phyloP scores from a whole-genome alignment of 2,888 invertebrate species.

The Oscheius sp. region DNA sequence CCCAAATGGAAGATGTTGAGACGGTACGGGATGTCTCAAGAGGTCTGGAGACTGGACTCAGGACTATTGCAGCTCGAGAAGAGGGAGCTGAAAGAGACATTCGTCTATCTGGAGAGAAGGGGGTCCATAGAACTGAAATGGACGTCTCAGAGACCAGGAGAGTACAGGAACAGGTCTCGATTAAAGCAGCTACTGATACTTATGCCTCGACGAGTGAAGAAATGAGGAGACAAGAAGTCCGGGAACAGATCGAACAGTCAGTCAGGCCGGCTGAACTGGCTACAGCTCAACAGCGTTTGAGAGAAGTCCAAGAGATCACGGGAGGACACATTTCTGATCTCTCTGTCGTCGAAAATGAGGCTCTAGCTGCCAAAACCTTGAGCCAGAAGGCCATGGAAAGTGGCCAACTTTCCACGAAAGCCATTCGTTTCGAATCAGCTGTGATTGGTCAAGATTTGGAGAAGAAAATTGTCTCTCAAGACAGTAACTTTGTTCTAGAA shows the following conservation, averaged over 20 bases:
- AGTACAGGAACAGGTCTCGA: neutral
- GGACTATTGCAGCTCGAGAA: neutral
- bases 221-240: neutral
- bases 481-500: neutral
- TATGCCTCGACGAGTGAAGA: neutral
- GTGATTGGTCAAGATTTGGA: neutral
- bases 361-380: neutral
- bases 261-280: neutral
- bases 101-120: neutral
- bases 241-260: neutral
- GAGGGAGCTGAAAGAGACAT: neutral
- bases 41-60: constrained; percentile 2
- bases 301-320: neutral
- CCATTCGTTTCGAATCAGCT: neutral
- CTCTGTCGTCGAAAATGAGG: constrained; percentile 10
- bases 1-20: constrained; percentile 18
- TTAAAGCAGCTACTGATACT: neutral
- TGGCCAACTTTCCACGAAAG: constrained; percentile 1
- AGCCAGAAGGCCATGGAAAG: neutral
- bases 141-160: neutral
- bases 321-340: constrained; percentile 14
- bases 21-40: neutral
- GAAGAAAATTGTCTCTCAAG: neutral
- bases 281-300: neutral
- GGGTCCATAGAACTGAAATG: neutral